Evolutionary conservation across 2,797 vertebrate species (phyloP), one percentile per base, ranked within the genome.

Genomic region (Parauchenoglanis ngamensis): DNA sequence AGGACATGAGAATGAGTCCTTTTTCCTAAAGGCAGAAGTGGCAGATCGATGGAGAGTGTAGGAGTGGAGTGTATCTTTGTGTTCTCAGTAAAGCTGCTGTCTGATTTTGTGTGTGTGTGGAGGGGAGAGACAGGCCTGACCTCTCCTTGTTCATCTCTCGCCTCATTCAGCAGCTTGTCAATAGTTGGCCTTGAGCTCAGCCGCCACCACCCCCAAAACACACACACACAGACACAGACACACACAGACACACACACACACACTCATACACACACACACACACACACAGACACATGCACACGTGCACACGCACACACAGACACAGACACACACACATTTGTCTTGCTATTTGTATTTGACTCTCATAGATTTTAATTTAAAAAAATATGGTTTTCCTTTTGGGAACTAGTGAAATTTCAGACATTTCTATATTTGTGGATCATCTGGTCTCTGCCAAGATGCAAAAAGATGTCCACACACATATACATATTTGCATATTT

Each of bases 141-240:
- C 83, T 76, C n/a, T 7, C 77, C 57, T 44, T 85, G 82, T 88
- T 87, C 85, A 80, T 89, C 90, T 35, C 56, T 3, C 85, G 67
- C 90, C 90, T 93, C 87, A 89, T 90, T 90, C 90, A 88, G 90
- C 92, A 93, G 84, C 90, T 90, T 90, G 85, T 90, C 88, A 82
- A 86, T 88, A 73, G 89, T 87, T 52, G 65, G 91, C 90, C 93
- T 87, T 87, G 79, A 91, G 44, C 79, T 83, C 46, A 63, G 73
- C 19, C 54, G 28, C 19, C 70, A 54, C 13, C 17, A 7, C 11
- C 8, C 10, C 7, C 57, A 23, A 21, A 17, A 13, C 19, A 23
- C 8, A 52, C 17, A 35, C 77, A 59, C 54, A 23, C 54, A 19
- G 15, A 40, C 56, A 25, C 28, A 57, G 28, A 35, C 54, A 79